Evolutionary conservation across 2,888 invertebrate species (phyloP), one percentile per base, ranked within the genome.

Genomic region (Strigamia maritima): DNA sequence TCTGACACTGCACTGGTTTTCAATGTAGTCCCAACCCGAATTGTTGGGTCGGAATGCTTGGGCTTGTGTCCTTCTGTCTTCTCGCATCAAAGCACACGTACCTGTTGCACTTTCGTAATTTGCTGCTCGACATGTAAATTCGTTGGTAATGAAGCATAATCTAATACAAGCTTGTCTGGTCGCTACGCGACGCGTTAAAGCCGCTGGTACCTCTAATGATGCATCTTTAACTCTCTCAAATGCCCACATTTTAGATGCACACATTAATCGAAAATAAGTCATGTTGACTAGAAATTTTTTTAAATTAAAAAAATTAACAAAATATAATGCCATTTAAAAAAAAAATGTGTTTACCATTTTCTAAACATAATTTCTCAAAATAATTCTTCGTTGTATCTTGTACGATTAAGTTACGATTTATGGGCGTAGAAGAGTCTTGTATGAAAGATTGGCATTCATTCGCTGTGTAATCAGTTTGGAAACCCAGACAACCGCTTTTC

Each of bases 161-260:
- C 85, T 85, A 83, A 85, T 84, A 81, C 87, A 87, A n/a, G 84
- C 83, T 19, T 82, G 79, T 74, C 85, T 81, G 35, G 83, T 83
- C 31, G 83, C 82, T 74, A 83, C 84, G 38, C 82, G 81, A 31
- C 83, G 82, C 54, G 81, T 81, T 79, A 83, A 84, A 80, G 82
- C 82, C 84, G 91, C 90, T 86, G 92, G 91, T 82, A 93, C 93
- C 85, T 90, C 90, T 82, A 96, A 90, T 85, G 92, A 90, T 87
- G 94, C 93, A 84, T 93, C 94, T 86, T 94, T 93, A 80, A 96
- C 95, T 79, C 79, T 0, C 44, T 79, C 54, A 24, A 79, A 79
- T 2, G 79, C 79, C 79, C 79, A 79, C 22, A 74, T 24, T 44
- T 79, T 79, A 1, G 70, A 24, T 14, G 49, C 74, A 14, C 79